Evolutionary conservation across 2,888 invertebrate species (phyloP), one percentile per base, ranked within the genome.

Genomic region (Eupithecia centaureata): DNA sequence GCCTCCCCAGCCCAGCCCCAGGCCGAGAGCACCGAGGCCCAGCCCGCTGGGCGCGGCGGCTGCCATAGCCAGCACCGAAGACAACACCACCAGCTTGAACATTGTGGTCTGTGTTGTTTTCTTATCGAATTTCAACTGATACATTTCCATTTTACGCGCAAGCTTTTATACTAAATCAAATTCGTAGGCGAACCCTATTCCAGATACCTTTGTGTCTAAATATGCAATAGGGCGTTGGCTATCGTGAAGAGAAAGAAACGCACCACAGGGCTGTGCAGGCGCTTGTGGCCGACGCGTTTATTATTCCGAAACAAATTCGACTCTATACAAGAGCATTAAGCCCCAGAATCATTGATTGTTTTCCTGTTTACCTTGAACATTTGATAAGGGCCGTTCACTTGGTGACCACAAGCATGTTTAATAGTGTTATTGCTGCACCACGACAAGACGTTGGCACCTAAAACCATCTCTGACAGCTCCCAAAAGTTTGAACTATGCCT

Each of bases 31-130:
- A 38, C 66, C 81, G 28, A 87, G 63, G 30, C 81, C 81, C 33
- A 87, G 64, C 32, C 81, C 86, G 63, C 88, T 87, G 58, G 92
- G 91, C 65, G 82, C 87, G 76, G 95, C 94, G 63, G 92, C 92
- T 78, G 90, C 94, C 73, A 95, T 80, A 82, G 95, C 94, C 80
- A 95, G 82, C 74, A 95, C 88, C 83, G 94, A 94, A 82, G 94
- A 95, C 94, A 95, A 94, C 90, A 95, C 95, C 93, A 95, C 94
- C 94, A 94, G 86, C 88, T 92, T 93, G 81, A 88, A 91, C 93
- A 94, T 94, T 90, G 88, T 93, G 91, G 90, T 92, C 92, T 93
- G 91, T 90, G 89, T 89, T 91, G 91, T 80, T 87, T 84, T 84
- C 81, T 81, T 78, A 82, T 79, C 83, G 81, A 76, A 82, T 80